These are phyloP conservation scores for Phthorimaea operculella DNA, from an alignment of 1,140 invertebrate species.

Conservation along the genomic window DNA sequence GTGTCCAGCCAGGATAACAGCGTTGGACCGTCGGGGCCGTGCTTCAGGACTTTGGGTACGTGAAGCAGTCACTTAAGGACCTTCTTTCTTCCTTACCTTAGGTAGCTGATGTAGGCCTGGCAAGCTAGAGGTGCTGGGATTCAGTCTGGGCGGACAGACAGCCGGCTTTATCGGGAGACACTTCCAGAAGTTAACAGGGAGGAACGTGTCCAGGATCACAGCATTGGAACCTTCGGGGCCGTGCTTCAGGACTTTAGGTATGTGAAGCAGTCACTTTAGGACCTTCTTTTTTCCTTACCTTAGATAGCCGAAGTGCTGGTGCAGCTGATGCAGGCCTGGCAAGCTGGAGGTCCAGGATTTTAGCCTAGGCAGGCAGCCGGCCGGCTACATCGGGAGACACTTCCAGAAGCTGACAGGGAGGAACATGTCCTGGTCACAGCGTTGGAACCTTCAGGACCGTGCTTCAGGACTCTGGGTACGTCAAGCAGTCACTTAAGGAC, in stretches of 20 bases:
- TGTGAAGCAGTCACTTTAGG: no score
- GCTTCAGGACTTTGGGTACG: constrained; percentile 54
- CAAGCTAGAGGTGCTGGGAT: constrained; percentile 47
- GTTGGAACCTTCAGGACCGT: constrained; percentile 74
- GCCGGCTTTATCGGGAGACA: constrained; percentile 49
- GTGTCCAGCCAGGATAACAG: constrained; percentile 73
- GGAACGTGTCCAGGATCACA: constrained; percentile 70
- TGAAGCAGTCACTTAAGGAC: no score
- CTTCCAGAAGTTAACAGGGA: constrained; percentile 38
- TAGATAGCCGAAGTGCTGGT: constrained; percentile 46
- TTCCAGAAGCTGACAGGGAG: constrained; percentile 38
- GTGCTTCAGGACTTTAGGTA: constrained; percentile 59
- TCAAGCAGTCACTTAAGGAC: no score
- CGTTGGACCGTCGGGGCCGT: constrained; percentile 73
- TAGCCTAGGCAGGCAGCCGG: constrained; percentile 53
- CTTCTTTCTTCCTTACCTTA: no score
- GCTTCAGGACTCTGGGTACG: constrained; percentile 54
- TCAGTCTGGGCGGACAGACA: constrained; percentile 54
- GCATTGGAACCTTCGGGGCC: constrained; percentile 75
- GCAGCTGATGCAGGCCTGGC: constrained; percentile 32
- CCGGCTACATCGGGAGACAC: constrained; percentile 48
- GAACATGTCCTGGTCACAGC: constrained; percentile 71
- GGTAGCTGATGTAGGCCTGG: constrained; percentile 44
- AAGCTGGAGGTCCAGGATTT: constrained; percentile 50
- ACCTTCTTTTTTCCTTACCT: no score